Conservation (phyloP, 2,797 vertebrate genomes). For the Megalops cyprinoides region DNA sequence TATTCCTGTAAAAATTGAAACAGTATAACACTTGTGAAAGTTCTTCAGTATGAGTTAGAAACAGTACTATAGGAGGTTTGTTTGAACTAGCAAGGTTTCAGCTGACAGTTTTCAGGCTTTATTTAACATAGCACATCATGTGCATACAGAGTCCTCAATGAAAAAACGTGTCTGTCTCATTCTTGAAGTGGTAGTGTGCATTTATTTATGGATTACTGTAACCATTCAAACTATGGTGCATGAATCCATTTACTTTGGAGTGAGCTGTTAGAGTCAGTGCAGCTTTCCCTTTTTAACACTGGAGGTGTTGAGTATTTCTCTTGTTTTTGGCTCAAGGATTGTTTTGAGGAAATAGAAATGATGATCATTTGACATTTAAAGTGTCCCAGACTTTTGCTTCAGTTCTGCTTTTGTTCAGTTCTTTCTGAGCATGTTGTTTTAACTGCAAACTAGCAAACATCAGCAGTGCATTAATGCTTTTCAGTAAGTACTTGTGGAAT, state of each 20-base stretch:
- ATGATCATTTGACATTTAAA: constrained; percentile 2
- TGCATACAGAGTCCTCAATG: neutral
- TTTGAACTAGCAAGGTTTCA: neutral
- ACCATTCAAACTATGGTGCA: neutral
- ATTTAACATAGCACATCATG: neutral
- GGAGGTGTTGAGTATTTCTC: neutral
- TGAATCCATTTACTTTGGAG: neutral
- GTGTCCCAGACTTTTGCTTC: constrained; percentile 4
- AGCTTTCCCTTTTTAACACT: neutral
- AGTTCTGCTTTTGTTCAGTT: neutral
- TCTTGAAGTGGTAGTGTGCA: neutral
- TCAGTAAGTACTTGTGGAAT: constrained; percentile 27
- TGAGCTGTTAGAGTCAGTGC: neutral
- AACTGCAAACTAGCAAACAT: constrained; percentile 26
- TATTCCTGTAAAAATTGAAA: no score
- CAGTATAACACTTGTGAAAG: neutral
- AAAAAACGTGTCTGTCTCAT: neutral
- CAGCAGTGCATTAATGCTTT: constrained; percentile 34
- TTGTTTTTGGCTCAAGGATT: neutral
- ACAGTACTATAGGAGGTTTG: neutral
- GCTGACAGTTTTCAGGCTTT: neutral
- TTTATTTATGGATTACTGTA: no score
- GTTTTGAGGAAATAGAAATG: neutral
- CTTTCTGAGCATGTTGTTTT: constrained; percentile 24
- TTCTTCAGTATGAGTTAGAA: neutral